Evolutionary conservation across 2,888 invertebrate species (phyloP).

Genomic region (Spisula subtruncata): DNA sequence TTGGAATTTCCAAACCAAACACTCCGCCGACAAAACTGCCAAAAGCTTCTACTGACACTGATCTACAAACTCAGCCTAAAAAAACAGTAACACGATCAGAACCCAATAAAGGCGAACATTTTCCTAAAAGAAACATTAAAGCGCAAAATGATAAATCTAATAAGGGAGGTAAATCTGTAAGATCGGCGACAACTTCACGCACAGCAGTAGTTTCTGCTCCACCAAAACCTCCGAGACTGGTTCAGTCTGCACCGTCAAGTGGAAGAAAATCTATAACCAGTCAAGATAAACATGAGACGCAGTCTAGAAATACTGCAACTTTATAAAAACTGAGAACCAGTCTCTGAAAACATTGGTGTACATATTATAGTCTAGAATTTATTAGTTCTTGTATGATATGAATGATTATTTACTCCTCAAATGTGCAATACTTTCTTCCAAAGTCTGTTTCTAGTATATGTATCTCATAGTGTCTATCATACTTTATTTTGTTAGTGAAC

Average conservation of each 20-base stretch:
- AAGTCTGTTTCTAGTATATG: neutral
- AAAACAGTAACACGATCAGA: conserved; percentile 15
- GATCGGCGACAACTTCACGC: conserved; percentile 15
- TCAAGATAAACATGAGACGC: neutral
- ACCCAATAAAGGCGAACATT: conserved; percentile 56
- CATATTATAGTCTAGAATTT: conserved; percentile 4
- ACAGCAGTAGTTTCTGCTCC: conserved; percentile 51
- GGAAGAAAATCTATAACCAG: conserved; percentile 15
- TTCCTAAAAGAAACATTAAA: conserved; percentile 55
- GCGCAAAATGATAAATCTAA: conserved; percentile 17
- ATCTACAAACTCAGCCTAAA: conserved; percentile 40
- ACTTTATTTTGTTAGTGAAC: neutral
- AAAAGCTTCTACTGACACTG: conserved; percentile 53
- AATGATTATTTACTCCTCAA: neutral
- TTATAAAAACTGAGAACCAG: conserved; percentile 38
- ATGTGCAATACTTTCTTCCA: conserved; percentile 20
- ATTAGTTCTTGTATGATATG: neutral
- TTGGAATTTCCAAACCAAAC: conserved; percentile 56
- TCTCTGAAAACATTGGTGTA: neutral
- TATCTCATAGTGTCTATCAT: neutral
- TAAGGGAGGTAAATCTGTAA: conserved; percentile 39
- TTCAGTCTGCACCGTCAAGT: conserved; percentile 44
- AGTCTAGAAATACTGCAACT: conserved; percentile 54
- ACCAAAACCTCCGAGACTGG: conserved; percentile 73
- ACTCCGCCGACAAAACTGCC: conserved; percentile 16